Evolutionary conservation across 1,140 invertebrate genomes (phyloP).

Genomic region (Aphelenchoides besseyi): DNA sequence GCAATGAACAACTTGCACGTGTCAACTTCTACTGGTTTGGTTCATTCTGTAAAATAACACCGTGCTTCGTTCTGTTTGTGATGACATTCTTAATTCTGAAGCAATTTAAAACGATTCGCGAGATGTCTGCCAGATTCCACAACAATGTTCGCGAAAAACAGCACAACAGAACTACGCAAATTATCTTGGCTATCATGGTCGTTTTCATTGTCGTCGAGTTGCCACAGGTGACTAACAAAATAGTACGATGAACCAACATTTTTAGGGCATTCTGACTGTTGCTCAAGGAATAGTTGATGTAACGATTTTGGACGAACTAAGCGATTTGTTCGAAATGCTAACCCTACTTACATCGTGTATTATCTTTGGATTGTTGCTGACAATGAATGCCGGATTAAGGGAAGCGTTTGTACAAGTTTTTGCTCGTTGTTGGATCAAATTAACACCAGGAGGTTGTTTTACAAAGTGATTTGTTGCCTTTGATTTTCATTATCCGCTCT

Average conservation of each 20-base stretch:
- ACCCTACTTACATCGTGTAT: constrained; percentile 53
- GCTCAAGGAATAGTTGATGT: constrained; percentile 24
- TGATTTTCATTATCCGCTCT: background rate
- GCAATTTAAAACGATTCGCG: constrained; percentile 39
- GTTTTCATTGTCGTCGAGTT: constrained; percentile 55
- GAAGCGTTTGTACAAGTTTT: constrained; percentile 24
- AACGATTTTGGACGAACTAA: constrained; percentile 30
- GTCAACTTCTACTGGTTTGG: constrained; percentile 56
- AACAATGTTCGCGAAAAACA: constrained; percentile 45
- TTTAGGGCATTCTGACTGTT: constrained; percentile 42
- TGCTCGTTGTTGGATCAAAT: background rate
- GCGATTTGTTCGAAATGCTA: constrained; percentile 52
- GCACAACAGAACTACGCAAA: constrained; percentile 51
- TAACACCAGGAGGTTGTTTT: background rate
- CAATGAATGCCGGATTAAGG: constrained; percentile 47
- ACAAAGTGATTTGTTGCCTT: background rate
- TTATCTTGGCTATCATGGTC: constrained; percentile 53
- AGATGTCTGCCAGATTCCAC: constrained; percentile 39
- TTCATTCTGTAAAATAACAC: constrained; percentile 44
- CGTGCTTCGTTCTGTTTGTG: constrained; percentile 45
- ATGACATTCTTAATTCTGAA: constrained; percentile 49
- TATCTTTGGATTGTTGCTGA: constrained; percentile 51
- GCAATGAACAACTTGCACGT: constrained; percentile 22
- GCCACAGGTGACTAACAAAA: constrained; percentile 34
- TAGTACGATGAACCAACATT: background rate